Conservation (phyloP, 2,797 vertebrate species). For the Argya squamiceps region DNA sequence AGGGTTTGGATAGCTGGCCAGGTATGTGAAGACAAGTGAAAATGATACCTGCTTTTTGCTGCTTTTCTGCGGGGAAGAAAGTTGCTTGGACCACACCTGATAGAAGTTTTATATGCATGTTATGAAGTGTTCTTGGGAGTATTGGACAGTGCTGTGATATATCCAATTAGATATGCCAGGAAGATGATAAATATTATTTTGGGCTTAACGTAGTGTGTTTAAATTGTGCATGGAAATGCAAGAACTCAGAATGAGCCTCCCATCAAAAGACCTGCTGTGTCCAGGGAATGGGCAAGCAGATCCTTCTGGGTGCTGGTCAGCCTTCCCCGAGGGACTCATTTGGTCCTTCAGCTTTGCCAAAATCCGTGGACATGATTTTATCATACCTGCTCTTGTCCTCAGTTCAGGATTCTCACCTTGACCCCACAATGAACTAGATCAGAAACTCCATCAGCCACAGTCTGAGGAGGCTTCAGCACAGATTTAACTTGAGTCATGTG, state of each 20-base stretch:
- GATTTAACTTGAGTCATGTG: not conserved
- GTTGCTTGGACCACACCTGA: not conserved
- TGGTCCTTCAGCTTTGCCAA: not conserved
- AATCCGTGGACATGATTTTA: not conserved
- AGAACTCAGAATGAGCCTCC: not conserved
- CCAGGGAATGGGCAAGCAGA: not conserved
- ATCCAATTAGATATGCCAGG: not conserved
- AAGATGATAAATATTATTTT: not conserved
- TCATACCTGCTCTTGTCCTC: not conserved
- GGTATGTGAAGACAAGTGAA: not conserved
- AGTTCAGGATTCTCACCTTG: slow-evolving; percentile 6
- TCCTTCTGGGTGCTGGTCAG: not conserved
- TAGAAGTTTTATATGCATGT: not conserved
- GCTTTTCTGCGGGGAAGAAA: not conserved
- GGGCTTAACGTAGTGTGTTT: not conserved
- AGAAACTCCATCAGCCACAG: not conserved
- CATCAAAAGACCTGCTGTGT: not conserved
- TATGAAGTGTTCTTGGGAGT: not conserved
- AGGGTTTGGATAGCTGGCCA: slow-evolving; percentile 6
- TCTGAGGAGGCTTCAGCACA: not conserved
- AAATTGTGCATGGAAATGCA: not conserved
- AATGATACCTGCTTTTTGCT: not conserved
- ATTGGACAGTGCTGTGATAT: not conserved
- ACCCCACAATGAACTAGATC: not conserved
- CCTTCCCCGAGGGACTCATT: not conserved